These are phyloP conservation scores for Drosophila neotestacea DNA, from an alignment of 2,888 invertebrate species.

Conservation along the genomic window DNA sequence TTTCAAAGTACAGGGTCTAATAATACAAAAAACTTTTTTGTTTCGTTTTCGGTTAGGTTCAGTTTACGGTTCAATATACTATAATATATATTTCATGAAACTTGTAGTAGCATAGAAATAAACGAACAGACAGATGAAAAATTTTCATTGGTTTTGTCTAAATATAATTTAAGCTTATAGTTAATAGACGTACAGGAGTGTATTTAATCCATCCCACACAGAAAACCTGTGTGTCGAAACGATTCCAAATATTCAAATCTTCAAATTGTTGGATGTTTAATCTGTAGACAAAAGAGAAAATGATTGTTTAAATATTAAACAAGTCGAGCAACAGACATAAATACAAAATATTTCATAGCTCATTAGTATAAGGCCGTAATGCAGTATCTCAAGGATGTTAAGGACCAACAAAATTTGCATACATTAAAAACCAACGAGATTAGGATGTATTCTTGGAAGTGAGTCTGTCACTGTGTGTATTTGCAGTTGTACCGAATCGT, in stretches of 20 bases:
- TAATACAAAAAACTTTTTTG: too few relatives aligned
- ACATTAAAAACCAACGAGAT: constrained; percentile 29
- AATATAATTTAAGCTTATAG: neutral
- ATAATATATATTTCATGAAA: too few relatives aligned
- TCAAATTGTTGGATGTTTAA: constrained; percentile 14
- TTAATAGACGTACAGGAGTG: too few relatives aligned
- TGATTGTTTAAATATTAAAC: constrained; percentile 42
- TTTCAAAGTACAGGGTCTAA: too few relatives aligned
- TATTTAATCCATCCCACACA: neutral
- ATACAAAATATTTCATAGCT: constrained; percentile 34
- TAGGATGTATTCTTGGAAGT: neutral
- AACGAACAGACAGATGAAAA: too few relatives aligned
- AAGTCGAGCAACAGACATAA: constrained; percentile 24
- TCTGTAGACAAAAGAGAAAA: constrained; percentile 28
- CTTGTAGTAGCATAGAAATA: too few relatives aligned
- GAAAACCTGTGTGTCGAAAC: neutral
- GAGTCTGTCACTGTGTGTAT: constrained; percentile 8
- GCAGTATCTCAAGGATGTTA: constrained; percentile 19
- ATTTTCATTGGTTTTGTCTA: neutral
- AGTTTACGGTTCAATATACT: too few relatives aligned
- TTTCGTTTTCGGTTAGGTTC: too few relatives aligned
- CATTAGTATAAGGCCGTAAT: constrained; percentile 21
- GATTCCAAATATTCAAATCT: constrained; percentile 1
- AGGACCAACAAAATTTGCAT: constrained; percentile 45
- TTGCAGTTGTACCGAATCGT: constrained; percentile 34